These are phyloP conservation scores for Poecilia picta DNA, from an alignment of 2,797 vertebrate genomes.

Conservation along the genomic window DNA sequence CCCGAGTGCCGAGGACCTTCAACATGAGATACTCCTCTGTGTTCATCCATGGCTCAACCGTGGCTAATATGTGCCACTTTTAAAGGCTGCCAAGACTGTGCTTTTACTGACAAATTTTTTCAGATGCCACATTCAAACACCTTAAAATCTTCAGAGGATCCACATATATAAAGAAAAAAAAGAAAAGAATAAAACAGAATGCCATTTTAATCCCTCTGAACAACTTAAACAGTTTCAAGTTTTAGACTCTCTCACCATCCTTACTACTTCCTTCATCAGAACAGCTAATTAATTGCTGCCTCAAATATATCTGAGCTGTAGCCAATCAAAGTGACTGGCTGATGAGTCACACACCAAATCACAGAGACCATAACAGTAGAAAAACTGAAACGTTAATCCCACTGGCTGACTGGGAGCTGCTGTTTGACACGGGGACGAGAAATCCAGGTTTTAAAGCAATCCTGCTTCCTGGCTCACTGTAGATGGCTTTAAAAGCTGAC, in stretches of 20 bases:
- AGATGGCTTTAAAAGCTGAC: conserved; percentile 50
- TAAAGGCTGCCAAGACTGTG: conserved; percentile 40
- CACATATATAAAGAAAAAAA: conserved; percentile 12
- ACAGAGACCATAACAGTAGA: conserved; percentile 49
- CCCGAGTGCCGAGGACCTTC: no score
- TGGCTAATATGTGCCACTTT: conserved; percentile 12
- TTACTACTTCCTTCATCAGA: conserved; percentile 2
- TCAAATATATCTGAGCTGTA: conserved; percentile 45
- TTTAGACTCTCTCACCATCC: conserved; percentile 15
- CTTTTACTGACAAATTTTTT: conserved; percentile 37
- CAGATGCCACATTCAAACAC: conserved; percentile 36
- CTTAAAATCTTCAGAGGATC: conserved; percentile 39
- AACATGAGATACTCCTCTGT: no score
- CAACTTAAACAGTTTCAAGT: background rate
- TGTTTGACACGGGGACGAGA: conserved; percentile 49
- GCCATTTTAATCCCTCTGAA: background rate
- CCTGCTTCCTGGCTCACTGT: conserved; percentile 31
- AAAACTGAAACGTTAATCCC: conserved; percentile 56
- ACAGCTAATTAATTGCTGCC: conserved; percentile 47
- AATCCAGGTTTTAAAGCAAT: conserved; percentile 53
- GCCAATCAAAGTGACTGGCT: conserved; percentile 69
- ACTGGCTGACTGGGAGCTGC: conserved; percentile 54
- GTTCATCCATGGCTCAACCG: no score
- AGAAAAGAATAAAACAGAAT: background rate
- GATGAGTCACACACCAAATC: conserved; percentile 69